Percentiles rank a stretch among this genome's conserved stretches.
Conservation (phyloP, 2,113 vertebrate genomes). For the Corydoras sp. region DNA sequence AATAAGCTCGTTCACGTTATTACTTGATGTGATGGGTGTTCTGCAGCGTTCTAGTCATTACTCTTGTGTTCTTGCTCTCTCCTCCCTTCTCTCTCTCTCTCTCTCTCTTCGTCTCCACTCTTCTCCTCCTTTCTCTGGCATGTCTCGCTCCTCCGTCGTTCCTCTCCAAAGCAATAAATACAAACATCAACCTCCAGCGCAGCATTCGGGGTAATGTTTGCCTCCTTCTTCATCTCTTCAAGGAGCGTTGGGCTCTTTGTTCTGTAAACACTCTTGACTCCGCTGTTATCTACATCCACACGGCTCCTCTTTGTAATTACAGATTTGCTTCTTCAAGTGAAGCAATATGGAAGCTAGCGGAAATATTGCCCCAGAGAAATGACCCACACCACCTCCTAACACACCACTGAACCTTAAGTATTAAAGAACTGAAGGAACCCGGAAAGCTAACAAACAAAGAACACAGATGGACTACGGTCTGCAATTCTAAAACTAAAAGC, state of each 20-base stretch:
- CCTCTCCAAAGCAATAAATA: not conserved
- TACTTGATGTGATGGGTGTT: too few species aligned
- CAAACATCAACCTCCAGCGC: not conserved
- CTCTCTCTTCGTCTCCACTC: not conserved
- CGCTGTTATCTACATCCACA: slow-evolving; percentile 14
- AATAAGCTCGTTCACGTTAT: too few species aligned
- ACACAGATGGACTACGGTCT: too few species aligned
- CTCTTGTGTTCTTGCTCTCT: not conserved
- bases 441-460: too few species aligned
- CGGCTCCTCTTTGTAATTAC: slow-evolving; percentile 20
- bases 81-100: not conserved
- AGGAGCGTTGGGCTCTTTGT: slow-evolving; percentile 13
- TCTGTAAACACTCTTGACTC: slow-evolving; percentile 26
- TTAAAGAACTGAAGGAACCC: too few species aligned
- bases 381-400: slow-evolving; percentile 2
- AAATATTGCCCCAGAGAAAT: not conserved
- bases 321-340: not conserved
- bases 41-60: too few species aligned
- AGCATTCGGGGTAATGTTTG: slow-evolving; percentile 7
- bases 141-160: not conserved
- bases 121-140: slow-evolving; percentile 3
- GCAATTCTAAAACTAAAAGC: too few species aligned
- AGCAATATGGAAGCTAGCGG: not conserved
- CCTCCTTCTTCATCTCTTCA: slow-evolving; percentile 11
- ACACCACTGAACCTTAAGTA: not conserved